Evolutionary conservation across 2,888 invertebrate species (phyloP), one percentile per base, ranked within the genome.

Genomic region (Zygogramma bicolorata): DNA sequence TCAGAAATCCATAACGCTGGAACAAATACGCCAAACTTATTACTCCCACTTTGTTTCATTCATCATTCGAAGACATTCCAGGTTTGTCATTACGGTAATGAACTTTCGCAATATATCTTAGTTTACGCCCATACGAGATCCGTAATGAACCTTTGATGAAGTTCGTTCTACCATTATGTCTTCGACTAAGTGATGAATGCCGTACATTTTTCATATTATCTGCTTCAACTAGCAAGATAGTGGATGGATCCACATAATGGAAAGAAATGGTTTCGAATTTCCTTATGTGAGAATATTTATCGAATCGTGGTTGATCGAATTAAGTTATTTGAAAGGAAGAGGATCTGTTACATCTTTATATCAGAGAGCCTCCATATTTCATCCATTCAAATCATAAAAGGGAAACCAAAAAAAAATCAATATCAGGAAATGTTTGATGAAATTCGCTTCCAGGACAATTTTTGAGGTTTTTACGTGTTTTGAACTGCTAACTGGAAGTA

Each of bases 21-120:
- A 46, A 46, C 10, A 25, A 6, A 25, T 53, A 27, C 25, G 10
- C 27, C 25, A 53, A 53, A 53, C 27, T 15, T 27, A 53, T 53
- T 53, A 22, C 61, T 34, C 20, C 20, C 3, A 34, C 20, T 18
- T 2, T 13, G 38, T 40, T 29, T 31, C 61, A 61, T 61, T 34
- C 61, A 61, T 61, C 61, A 61, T 38, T 31, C 22, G 34, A 38
- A 34, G 40, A 38, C 22, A 61, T 38, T 61, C 61, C 61, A 25
- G 22, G 38, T 61, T 40, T 22, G 22, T 61, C 61, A 61, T 61
- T 38, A 38, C 7, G 3, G 34, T 38, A 40, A 61, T 61, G 61
- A 61, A 61, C 61, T 61, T 61, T 61, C 40, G 61, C 22, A 38
- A 61, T 61, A 61, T 61, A 61, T 61, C 34, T 53, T 27, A 53